Percentiles rank a stretch among this genome's conserved stretches.
Conservation (phyloP, 92 coral and sea anemone genomes). For the Parazoanthus swiftii region DNA sequence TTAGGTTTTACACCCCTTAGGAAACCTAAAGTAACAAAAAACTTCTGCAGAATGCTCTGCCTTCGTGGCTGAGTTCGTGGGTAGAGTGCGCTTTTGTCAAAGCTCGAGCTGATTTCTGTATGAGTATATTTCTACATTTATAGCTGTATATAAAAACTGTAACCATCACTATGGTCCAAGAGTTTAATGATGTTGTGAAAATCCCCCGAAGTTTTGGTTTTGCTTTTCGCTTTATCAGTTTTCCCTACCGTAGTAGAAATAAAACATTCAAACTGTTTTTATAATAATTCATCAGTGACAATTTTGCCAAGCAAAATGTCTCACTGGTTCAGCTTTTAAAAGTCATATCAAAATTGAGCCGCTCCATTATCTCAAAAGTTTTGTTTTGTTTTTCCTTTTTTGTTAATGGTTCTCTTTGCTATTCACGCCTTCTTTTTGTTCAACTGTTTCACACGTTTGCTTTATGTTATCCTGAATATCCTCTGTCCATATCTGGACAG, state of each 20-base stretch:
- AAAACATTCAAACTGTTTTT: not conserved
- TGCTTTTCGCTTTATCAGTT: too few species aligned
- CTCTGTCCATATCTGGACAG: not conserved
- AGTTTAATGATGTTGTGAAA: too few species aligned
- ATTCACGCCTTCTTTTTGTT: slow-evolving; percentile 23
- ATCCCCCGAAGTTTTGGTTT: not conserved
- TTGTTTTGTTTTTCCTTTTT: not conserved
- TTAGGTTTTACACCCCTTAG: not conserved
- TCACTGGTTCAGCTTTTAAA: not conserved
- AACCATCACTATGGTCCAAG: not conserved
- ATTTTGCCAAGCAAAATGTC: not conserved
- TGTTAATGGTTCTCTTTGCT: not conserved
- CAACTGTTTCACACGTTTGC: not conserved
- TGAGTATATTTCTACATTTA: not conserved
- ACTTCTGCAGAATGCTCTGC: not conserved
- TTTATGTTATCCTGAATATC: not conserved
- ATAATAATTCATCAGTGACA: not conserved
- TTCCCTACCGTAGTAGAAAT: too few species aligned
- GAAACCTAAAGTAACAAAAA: slow-evolving; percentile 2
- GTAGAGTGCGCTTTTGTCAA: not conserved
- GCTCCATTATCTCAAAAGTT: not conserved
- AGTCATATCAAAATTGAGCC: not conserved
- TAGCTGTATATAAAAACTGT: not conserved
- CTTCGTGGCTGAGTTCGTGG: slow-evolving; percentile 22
- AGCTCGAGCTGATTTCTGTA: not conserved